Percentiles rank a stretch among this genome's conserved stretches.
These are phyloP conservation scores for Falcunculus frontatus DNA, from an alignment of 2,113 vertebrate genomes.

Conservation along the genomic window DNA sequence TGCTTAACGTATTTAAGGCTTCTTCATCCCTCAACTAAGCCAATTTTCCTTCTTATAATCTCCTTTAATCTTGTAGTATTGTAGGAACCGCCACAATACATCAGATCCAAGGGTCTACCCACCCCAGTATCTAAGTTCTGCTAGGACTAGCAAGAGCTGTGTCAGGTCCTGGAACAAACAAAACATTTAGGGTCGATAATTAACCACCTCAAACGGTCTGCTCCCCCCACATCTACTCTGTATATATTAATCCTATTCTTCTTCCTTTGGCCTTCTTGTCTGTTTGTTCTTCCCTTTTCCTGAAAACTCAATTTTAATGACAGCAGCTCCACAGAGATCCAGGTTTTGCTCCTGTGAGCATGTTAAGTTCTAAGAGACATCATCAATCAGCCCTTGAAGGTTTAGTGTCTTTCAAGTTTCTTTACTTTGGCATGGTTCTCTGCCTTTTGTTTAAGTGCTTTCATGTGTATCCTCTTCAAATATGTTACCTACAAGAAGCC, in stretches of 20 bases:
- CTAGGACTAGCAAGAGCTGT: background rate
- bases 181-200: background rate
- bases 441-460: slow-evolving; percentile 37
- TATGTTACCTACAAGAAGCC: background rate
- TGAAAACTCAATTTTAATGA: background rate
- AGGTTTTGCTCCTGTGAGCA: background rate
- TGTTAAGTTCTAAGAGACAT: background rate
- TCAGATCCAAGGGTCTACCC: background rate
- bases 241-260: background rate
- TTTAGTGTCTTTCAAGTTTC: background rate
- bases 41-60: background rate
- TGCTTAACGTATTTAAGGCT: background rate
- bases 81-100: background rate
- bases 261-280: background rate
- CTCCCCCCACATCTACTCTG: background rate
- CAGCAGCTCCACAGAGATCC: background rate
- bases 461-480: slow-evolving; percentile 18
- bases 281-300: background rate
- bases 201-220: background rate
- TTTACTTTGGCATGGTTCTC: slow-evolving; percentile 4
- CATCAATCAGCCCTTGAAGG: slow-evolving; percentile 1
- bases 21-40: background rate
- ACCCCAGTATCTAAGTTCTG: background rate
- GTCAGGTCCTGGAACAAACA: background rate
- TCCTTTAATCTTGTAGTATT: background rate